Evolutionary conservation across 2,113 vertebrate genomes (phyloP), one percentile per base, ranked within the genome.

Genomic region (Lynx canadensis): DNA sequence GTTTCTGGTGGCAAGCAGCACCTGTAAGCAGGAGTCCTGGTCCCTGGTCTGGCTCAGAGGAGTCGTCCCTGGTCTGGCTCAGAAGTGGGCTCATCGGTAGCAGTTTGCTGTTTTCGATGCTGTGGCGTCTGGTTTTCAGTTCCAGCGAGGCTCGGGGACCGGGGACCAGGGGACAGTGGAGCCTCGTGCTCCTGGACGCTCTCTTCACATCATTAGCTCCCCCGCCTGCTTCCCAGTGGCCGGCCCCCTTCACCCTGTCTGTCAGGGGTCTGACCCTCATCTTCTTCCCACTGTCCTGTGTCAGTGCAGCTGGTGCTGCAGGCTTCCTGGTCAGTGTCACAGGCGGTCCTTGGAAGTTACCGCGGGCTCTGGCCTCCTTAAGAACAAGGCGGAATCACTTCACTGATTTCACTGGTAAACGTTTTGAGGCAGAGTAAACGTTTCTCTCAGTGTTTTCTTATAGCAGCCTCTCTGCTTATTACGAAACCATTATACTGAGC

Each of bases 61-160:
- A 27, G 10, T 23, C 25, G 73, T 29, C 41, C 38, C 41, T 74
- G 41, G 41, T 48, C 25, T 4, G 27, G 29, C 25, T 76, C 41
- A 16, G 41, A 29, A 8, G 41, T 16, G 19, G 4, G 74, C 3
- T 8, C 36, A 31, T 25, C 41, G 16, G 0, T 4, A 8, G 74
- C 41, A 16, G 38, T 27, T 25, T 1, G 71, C n/a, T 65, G 2
- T 6, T 41, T 23, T 8, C 2, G 57, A 9, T 36, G 25, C 38
- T 1, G 19, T 25, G 25, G 38, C 3, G 5, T 76, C 41, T 41
- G 15, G 25, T 14, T 3, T 41, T 7, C 6, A 3, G n/a, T 11
- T 29, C 41, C 25, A 7, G 13, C 23, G 7, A 29, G 41, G 13
- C 25, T 16, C 0, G 21, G 69, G 71, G 5, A 7, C 6, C 0